Conservation (phyloP, 2,797 vertebrate species). For the Chaunax sp. region DNA sequence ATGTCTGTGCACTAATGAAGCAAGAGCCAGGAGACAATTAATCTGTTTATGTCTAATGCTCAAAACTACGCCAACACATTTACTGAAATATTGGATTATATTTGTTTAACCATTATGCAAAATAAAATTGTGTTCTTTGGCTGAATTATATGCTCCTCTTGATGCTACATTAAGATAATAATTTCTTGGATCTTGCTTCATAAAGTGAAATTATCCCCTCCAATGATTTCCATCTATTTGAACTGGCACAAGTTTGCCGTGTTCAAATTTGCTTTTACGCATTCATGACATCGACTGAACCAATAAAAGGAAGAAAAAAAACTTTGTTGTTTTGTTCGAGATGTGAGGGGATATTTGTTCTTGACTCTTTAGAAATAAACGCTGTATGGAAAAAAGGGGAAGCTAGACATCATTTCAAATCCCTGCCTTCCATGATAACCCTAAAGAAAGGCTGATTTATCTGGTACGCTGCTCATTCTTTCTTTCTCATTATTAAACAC, state of each 20-base stretch:
- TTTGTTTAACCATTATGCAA: too few species aligned
- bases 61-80: too few species aligned
- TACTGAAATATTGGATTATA: neutral
- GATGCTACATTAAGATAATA: neutral
- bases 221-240: slow-evolving; percentile 29
- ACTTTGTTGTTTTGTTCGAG: slow-evolving; percentile 12
- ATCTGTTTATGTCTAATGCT: too few species aligned
- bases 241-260: slow-evolving; percentile 2
- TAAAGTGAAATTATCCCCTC: slow-evolving; percentile 3
- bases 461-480: slow-evolving; percentile 24
- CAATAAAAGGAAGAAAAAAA: slow-evolving; percentile 15
- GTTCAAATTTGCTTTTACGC: slow-evolving; percentile 2
- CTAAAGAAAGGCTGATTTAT: slow-evolving; percentile 38
- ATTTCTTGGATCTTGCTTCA: neutral
- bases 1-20: too few species aligned
- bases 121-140: too few species aligned
- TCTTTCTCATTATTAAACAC: slow-evolving; percentile 34
- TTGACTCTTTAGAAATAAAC: slow-evolving; percentile 36
- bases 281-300: slow-evolving; percentile 17
- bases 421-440: slow-evolving; percentile 54
- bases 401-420: slow-evolving; percentile 57
- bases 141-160: neutral
- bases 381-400: slow-evolving; percentile 19
- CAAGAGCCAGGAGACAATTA: too few species aligned
- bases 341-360: slow-evolving; percentile 23